A percentile compares a stretch with the other conserved stretches of the same genome.
phyloP scores from a whole-genome alignment of 2,113 vertebrate genomes.

The Mastomys coucha region DNA sequence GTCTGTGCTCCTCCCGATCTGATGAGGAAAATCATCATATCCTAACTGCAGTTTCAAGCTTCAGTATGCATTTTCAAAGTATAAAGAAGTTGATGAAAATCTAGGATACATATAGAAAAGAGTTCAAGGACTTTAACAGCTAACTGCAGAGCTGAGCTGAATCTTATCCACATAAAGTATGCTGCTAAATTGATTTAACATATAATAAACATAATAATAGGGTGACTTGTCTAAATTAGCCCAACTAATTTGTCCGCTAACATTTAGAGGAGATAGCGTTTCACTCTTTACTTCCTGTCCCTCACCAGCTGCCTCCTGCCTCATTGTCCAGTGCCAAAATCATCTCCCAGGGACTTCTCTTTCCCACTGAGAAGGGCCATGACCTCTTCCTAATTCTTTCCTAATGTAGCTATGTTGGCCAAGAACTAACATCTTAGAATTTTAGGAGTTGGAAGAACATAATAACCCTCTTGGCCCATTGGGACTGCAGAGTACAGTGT shows the following conservation, averaged over 20 bases:
- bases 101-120: background rate
- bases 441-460: slow-evolving; percentile 31
- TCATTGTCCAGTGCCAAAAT: background rate
- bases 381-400: slow-evolving; percentile 57
- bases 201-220: background rate
- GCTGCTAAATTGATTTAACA: background rate
- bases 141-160: background rate
- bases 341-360: background rate
- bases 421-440: slow-evolving; percentile 6
- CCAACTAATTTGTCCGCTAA: background rate
- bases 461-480: background rate
- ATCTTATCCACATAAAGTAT: background rate
- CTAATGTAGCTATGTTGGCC: slow-evolving; percentile 48
- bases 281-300: background rate
- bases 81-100: slow-evolving; percentile 3
- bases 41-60: background rate
- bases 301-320: background rate
- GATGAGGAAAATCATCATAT: background rate
- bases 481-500: slow-evolving; percentile 17
- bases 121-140: background rate
- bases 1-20: background rate
- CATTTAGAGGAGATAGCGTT: background rate
- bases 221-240: background rate
- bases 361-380: background rate
- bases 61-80: background rate